Percentiles rank a stretch among this genome's conserved stretches.
Evolutionary conservation across 2,797 vertebrate genomes (phyloP).

Genomic region (Rousettus madagascariensis): DNA sequence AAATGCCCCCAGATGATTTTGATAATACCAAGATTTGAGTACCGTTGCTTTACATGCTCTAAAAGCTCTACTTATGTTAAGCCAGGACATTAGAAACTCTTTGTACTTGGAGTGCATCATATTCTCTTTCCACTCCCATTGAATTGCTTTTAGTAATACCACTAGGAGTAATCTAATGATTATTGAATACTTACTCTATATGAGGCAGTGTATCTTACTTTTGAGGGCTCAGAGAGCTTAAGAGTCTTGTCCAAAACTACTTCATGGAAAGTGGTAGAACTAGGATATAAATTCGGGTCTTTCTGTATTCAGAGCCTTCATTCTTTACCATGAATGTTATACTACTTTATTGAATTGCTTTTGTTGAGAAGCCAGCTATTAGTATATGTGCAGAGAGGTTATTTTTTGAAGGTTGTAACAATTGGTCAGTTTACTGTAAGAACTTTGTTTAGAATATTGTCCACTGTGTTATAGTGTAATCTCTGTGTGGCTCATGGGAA

Average conservation of each 20-base stretch:
- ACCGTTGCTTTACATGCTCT: background rate
- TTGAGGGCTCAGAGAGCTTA: background rate
- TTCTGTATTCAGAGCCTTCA: background rate
- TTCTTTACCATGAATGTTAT: background rate
- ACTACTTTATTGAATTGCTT: background rate
- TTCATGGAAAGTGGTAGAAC: background rate
- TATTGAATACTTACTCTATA: background rate
- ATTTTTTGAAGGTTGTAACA: background rate
- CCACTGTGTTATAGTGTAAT: background rate
- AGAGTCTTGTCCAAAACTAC: background rate
- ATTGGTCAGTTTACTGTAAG: background rate
- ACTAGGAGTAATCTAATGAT: background rate
- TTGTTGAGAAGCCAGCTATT: background rate
- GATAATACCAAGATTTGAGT: background rate
- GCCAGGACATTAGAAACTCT: background rate
- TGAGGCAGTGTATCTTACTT: slow-evolving; percentile 7
- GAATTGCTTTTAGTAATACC: background rate
- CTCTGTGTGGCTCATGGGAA: background rate
- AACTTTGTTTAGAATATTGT: background rate
- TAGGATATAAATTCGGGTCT: background rate
- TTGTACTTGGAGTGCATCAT: background rate
- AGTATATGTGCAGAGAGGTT: background rate
- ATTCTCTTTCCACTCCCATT: background rate
- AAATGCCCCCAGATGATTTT: background rate
- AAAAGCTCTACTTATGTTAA: background rate